Percentiles rank a stretch among this genome's conserved stretches.
These are phyloP conservation scores for Scaptodrosophila latifasciaeformis DNA, from an alignment of 2,888 invertebrate genomes.

Conservation along the genomic window DNA sequence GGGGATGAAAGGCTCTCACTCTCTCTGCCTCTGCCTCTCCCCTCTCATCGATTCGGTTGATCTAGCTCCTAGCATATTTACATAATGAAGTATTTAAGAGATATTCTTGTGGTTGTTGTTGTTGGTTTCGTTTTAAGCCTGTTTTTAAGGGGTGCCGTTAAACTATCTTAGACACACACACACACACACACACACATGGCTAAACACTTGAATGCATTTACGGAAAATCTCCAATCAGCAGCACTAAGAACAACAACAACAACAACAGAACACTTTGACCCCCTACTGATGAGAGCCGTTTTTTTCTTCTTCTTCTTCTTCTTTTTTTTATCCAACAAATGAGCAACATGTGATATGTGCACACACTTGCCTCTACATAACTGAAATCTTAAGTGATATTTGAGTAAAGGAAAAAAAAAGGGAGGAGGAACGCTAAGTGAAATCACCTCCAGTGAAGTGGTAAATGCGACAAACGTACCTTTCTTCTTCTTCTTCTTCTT, in stretches of 20 bases:
- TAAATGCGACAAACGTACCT: slow-evolving; percentile 38
- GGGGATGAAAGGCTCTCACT: no score
- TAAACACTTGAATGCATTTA: slow-evolving; percentile 58
- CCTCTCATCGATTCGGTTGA: no score
- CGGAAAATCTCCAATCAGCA: slow-evolving; percentile 54
- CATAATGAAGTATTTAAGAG: slow-evolving; percentile 59
- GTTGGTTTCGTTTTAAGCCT: background rate
- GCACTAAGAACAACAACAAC: slow-evolving; percentile 21
- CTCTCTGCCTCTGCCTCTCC: no score
- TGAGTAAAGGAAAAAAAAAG: slow-evolving; percentile 32
- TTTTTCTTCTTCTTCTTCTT: slow-evolving; percentile 6
- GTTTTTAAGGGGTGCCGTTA: slow-evolving; percentile 29
- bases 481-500: slow-evolving; percentile 31
- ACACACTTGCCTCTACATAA: slow-evolving; percentile 11
- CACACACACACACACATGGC: slow-evolving; percentile 14
- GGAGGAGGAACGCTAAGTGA: slow-evolving; percentile 6
- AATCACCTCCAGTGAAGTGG: slow-evolving; percentile 44
- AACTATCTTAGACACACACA: slow-evolving; percentile 34
- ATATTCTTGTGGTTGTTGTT: slow-evolving; percentile 1
- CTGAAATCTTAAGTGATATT: slow-evolving; percentile 41
- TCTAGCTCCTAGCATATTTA: no score
- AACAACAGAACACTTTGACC: slow-evolving; percentile 41
- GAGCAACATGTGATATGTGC: slow-evolving; percentile 7
- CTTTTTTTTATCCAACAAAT: background rate
- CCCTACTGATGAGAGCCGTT: slow-evolving; percentile 55